A percentile compares a stretch with the other conserved stretches of the same genome.
These are phyloP conservation scores for Chelonus formosanus DNA, from an alignment of 2,888 invertebrate species.

Conservation along the genomic window DNA sequence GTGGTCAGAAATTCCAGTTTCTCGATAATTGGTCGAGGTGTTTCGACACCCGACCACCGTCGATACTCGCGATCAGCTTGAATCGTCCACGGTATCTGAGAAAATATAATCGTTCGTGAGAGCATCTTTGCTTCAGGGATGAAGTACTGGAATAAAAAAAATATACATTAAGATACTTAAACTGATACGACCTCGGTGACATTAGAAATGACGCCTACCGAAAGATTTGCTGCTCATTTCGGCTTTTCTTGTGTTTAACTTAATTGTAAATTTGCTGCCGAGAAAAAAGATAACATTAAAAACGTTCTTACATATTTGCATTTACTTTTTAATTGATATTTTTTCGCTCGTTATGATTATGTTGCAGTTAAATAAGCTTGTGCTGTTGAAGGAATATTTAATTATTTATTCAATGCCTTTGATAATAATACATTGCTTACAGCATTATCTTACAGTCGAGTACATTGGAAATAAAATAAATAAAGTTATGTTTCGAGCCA, in stretches of 20 bases:
- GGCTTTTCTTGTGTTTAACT: neutral
- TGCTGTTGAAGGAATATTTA: too few relatives aligned
- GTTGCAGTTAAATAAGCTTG: too few relatives aligned
- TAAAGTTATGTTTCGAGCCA: too few relatives aligned
- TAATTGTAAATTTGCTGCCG: neutral
- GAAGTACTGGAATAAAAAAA: conserved; percentile 37
- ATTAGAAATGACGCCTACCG: conserved; percentile 54
- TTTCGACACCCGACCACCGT: conserved; percentile 64
- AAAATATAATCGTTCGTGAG: conserved; percentile 29
- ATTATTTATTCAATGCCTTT: too few relatives aligned
- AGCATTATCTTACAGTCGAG: too few relatives aligned
- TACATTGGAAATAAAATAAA: too few relatives aligned
- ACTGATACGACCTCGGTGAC: conserved; percentile 54
- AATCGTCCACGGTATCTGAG: conserved; percentile 4
- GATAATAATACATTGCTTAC: too few relatives aligned
- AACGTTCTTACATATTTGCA: neutral
- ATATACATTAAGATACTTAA: conserved; percentile 46
- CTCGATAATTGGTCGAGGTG: conserved; percentile 66
- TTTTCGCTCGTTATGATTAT: too few relatives aligned
- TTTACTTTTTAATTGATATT: neutral
- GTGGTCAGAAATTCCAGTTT: conserved; percentile 62
- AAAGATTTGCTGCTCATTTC: conserved; percentile 42
- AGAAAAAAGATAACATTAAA: neutral
- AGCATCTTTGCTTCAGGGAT: conserved; percentile 9
- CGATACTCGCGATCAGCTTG: conserved; percentile 28